Evolutionary conservation across 2,888 invertebrate species (phyloP), one percentile per base, ranked within the genome.

Genomic region (Pherbina coryleti): DNA sequence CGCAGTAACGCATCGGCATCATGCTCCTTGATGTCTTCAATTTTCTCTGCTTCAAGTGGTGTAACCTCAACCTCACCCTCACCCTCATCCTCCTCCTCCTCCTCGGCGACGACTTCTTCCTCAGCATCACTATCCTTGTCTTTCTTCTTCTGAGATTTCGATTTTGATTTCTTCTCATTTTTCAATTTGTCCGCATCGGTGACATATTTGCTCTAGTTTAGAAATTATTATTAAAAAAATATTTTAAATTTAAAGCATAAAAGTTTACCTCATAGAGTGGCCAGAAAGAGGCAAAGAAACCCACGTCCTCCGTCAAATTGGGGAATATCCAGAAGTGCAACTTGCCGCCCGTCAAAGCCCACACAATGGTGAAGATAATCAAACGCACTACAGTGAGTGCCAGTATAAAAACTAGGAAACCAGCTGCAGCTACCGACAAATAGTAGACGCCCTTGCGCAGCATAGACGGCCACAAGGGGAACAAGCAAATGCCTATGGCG

Each of bases 261-360:
- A 44, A 53, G 76, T 81, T 86, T 87, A 96, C 96, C 91, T 96
- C 95, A 90, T 98, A 98, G 0, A 98, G 91, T 3, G 99, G 99
- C 95, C 97, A 97, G 91, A 99, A 99, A 0, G 98, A 99, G 8
- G 98, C 98, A 83, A 99, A 95, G 92, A 99, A 98, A 74, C 99
- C 98, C 37, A 99, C 99, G 88, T 99, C 99, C 90, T 99, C 99
- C 0, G 98, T 98, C 62, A 99, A 92, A 91, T 99, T 99, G n/a
- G 99, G 99, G 85, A 99, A 92, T 81, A 99, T 92, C 99, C 99
- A 99, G 82, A 99, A 92, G 88, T 98, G 97, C 89, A 98, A 96
- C 84, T 95, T 93, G 5, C 98, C 96, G 79, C 96, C 91, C 0
- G 98, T 96, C 19, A 95, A 84, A 11, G 94, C 88, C 98, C 98